Evolutionary conservation across 2,888 invertebrate species (phyloP).

Genomic region (Clivina fossor): DNA sequence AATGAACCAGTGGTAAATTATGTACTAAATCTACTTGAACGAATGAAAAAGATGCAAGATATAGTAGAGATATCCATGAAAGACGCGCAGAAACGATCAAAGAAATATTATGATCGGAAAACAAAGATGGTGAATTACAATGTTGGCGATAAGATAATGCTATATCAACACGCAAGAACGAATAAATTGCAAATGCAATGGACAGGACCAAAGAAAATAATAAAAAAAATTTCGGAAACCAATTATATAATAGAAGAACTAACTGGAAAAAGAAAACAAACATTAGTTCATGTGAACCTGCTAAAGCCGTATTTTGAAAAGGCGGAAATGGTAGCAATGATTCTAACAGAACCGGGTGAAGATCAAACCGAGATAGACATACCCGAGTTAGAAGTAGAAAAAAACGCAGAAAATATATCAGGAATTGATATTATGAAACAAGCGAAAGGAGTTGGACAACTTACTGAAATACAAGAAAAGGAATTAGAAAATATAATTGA

Average conservation of each 20-base stretch:
- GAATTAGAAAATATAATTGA: neutral
- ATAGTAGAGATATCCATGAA: neutral
- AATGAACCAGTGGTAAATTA: neutral
- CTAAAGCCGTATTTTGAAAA: constrained; percentile 16
- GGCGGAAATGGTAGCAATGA: constrained; percentile 6
- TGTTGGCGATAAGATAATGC: neutral
- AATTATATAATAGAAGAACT: constrained; percentile 13
- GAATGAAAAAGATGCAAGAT: constrained; percentile 7
- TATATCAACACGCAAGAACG: constrained; percentile 2
- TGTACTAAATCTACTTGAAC: neutral
- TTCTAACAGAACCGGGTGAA: neutral
- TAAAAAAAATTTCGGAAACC: constrained; percentile 13
- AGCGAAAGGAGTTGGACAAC: neutral
- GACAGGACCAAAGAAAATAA: constrained; percentile 10
- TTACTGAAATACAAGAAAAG: neutral
- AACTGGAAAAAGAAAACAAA: constrained; percentile 1
- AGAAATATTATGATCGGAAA: constrained; percentile 6
- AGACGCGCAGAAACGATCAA: neutral
- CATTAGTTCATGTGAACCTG: constrained; percentile 11
- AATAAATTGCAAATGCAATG: constrained; percentile 19
- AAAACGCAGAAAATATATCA: neutral
- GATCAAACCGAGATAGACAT: constrained; percentile 3
- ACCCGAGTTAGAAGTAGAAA: neutral
- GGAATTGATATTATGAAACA: constrained; percentile 4
- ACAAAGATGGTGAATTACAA: neutral